These are phyloP conservation scores for Triplophysa yarkandensis DNA, from an alignment of 2,797 vertebrate genomes.

Conservation along the genomic window DNA sequence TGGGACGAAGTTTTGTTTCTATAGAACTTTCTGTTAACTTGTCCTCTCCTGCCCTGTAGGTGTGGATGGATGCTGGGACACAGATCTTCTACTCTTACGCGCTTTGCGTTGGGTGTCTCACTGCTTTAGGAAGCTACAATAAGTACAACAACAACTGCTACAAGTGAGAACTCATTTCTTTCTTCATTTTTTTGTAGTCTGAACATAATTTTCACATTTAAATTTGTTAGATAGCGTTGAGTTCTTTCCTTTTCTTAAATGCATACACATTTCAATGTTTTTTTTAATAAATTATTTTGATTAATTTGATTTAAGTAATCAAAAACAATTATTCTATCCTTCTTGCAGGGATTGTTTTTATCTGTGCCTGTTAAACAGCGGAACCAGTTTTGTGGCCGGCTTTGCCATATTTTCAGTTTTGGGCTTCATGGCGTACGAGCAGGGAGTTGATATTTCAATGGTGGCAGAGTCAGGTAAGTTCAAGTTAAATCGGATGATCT, in stretches of 20 bases:
- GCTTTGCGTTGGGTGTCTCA: constrained; percentile 78
- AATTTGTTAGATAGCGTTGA: too few species aligned
- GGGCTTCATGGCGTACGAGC: constrained; percentile 82
- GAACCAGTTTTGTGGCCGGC: constrained; percentile 81
- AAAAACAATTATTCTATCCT: constrained; percentile 4
- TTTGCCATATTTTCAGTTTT: constrained; percentile 83
- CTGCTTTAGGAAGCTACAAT: constrained; percentile 81
- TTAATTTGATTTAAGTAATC: too few species aligned
- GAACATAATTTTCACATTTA: too few species aligned
- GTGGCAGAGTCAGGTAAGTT: constrained; percentile 79
- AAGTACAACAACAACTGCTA: constrained; percentile 84
- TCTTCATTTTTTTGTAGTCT: too few species aligned
- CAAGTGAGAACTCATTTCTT: constrained; percentile 70
- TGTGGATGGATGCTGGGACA: constrained; percentile 84
- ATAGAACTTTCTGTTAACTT: neutral
- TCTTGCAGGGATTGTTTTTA: constrained; percentile 75
- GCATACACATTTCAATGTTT: too few species aligned
- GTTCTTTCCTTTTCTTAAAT: too few species aligned
- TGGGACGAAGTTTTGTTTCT: neutral
- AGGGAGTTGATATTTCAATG: constrained; percentile 74
- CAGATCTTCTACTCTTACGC: constrained; percentile 84
- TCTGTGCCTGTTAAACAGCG: constrained; percentile 80
- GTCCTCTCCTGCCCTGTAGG: constrained; percentile 59
- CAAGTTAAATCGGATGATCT: neutral
- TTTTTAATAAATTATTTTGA: too few species aligned